Percentiles rank a stretch among this genome's conserved stretches.
Evolutionary conservation across 2,888 invertebrate species (phyloP).

Genomic region (Hyposoter didymator): DNA sequence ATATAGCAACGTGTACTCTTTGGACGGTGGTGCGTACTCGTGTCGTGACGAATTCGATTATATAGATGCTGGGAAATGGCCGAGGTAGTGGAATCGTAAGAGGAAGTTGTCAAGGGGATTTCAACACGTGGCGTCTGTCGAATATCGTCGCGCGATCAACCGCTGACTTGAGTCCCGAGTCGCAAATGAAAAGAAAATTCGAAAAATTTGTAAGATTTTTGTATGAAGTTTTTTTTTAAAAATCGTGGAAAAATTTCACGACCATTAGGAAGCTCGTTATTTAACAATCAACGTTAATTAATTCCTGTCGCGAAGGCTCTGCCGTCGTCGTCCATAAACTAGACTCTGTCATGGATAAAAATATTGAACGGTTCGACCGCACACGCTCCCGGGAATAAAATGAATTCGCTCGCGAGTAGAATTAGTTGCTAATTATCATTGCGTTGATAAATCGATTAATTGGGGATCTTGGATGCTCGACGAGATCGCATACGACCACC

Average conservation of each 20-base stretch:
- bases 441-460: conserved; percentile 7
- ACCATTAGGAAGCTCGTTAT: no score
- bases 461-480: not conserved
- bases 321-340: no score
- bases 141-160: conserved; percentile 1
- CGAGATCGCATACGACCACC: conserved; percentile 33
- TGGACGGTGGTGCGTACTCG: not conserved
- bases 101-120: not conserved
- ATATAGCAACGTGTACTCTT: not conserved
- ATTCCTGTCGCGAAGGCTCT: no score
- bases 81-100: conserved; percentile 28
- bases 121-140: not conserved
- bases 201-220: no score
- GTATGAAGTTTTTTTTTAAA: no score
- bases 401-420: no score
- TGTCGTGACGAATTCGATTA: conserved; percentile 38
- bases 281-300: no score
- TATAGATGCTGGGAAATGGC: conserved; percentile 52
- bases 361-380: no score
- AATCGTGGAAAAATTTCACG: no score
- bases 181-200: no score
- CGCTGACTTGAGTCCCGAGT: not conserved
- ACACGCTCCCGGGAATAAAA: not conserved
- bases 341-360: no score
- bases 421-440: not conserved